These are phyloP conservation scores for Chascanopsetta lugubris DNA, from an alignment of 2,113 vertebrate species.

Conservation along the genomic window DNA sequence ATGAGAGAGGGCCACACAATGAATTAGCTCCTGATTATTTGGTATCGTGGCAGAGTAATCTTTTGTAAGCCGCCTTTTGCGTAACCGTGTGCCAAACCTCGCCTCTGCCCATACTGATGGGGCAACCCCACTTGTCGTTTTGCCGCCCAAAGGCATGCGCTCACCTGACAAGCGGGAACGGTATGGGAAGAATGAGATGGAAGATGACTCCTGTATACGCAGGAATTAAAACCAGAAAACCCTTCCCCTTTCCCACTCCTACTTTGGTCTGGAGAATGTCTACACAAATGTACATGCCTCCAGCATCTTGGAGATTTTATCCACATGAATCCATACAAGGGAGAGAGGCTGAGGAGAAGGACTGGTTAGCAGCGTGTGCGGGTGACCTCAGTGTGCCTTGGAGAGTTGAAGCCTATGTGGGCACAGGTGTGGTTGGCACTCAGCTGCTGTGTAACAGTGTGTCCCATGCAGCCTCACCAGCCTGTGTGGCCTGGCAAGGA, in stretches of 20 bases:
- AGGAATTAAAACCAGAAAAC: conserved; percentile 29
- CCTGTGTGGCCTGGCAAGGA: conserved; percentile 70
- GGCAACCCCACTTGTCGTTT: conserved; percentile 33
- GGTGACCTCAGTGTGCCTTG: conserved; percentile 59
- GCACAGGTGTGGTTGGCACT: conserved; percentile 72
- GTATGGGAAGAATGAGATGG: conserved; percentile 21
- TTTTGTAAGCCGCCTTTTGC: conserved; percentile 69
- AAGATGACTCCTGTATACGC: conserved; percentile 19
- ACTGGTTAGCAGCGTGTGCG: conserved; percentile 56
- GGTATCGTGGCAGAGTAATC: conserved; percentile 72
- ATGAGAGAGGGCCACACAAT: conserved; percentile 68
- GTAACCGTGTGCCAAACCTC: conserved; percentile 44
- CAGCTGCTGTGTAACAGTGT: conserved; percentile 62
- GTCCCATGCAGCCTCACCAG: conserved; percentile 70
- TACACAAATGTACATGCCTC: conserved; percentile 11
- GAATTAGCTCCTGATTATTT: conserved; percentile 80
- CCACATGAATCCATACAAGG: conserved; percentile 37
- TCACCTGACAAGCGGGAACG: conserved; percentile 35
- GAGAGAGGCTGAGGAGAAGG: conserved; percentile 48
- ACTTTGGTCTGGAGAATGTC: conserved; percentile 24
- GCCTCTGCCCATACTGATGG: conserved; percentile 48
- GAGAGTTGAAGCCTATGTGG: conserved; percentile 57
- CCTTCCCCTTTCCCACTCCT: background rate
- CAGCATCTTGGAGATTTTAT: conserved; percentile 21
- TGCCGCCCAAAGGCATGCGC: conserved; percentile 39